These are phyloP conservation scores for Mesorhabditis sp. DNA, from an alignment of 2,888 invertebrate genomes.

Conservation along the genomic window DNA sequence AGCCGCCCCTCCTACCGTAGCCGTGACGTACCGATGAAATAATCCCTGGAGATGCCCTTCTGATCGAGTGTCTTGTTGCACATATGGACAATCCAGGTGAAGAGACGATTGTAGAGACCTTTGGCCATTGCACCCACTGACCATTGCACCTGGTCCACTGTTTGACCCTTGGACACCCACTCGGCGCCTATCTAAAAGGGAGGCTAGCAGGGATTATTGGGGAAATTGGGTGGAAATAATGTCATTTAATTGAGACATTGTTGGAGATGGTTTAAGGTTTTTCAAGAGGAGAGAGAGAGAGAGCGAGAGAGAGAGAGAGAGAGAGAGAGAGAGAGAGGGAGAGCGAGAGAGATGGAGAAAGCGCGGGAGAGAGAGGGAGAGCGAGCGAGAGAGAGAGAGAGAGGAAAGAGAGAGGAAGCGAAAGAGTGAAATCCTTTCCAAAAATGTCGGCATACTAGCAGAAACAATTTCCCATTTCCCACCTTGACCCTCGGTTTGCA, in stretches of 20 bases:
- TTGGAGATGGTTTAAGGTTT: too few species aligned
- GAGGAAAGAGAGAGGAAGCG: too few species aligned
- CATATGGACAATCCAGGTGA: constrained; percentile 80
- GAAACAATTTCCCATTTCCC: constrained; percentile 51
- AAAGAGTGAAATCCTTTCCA: too few species aligned
- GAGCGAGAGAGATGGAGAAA: too few species aligned
- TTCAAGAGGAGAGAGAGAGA: too few species aligned
- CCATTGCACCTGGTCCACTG: constrained; percentile 61
- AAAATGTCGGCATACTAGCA: not conserved
- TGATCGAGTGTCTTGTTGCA: constrained; percentile 95
- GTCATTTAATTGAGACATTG: too few species aligned
- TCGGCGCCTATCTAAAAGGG: constrained; percentile 64
- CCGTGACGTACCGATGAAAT: constrained; percentile 75
- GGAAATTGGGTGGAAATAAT: constrained; percentile 20
- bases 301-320: too few species aligned
- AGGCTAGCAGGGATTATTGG: constrained; percentile 62
- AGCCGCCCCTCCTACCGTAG: too few species aligned
- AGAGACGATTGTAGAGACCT: constrained; percentile 63
- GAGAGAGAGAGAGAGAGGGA: too few species aligned
- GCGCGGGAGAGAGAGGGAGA: too few species aligned
- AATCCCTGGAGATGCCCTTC: constrained; percentile 60
- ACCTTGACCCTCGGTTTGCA: constrained; percentile 55
- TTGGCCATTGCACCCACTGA: constrained; percentile 63
- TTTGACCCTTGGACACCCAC: constrained; percentile 64
- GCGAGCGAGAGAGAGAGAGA: too few species aligned